Evolutionary conservation across 2,113 vertebrate species (phyloP).

Genomic region (Eurystomus gularis): DNA sequence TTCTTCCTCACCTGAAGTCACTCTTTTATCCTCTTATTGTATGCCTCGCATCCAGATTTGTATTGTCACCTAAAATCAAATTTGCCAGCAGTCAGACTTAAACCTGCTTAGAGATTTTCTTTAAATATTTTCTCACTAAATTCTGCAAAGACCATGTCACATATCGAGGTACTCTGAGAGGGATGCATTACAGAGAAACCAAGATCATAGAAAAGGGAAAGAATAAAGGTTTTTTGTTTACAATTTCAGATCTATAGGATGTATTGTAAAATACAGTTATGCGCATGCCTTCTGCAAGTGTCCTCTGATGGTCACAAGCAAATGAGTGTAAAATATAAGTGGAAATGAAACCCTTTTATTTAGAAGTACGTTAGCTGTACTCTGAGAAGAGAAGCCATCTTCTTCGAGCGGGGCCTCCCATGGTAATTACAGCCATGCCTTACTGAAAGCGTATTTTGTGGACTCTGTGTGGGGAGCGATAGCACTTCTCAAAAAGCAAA

Average conservation of each 20-base stretch:
- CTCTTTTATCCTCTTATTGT: not conserved
- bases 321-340: not conserved
- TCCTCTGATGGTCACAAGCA: conserved; percentile 14
- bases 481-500: conserved; percentile 62
- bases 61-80: not conserved
- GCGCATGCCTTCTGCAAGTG: not conserved
- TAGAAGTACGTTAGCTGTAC: not conserved
- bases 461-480: conserved; percentile 37
- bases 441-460: conserved; percentile 55
- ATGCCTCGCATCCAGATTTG: not conserved
- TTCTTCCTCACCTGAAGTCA: not conserved
- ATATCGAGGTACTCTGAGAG: accelerated
- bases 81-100: not conserved
- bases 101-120: not conserved
- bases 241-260: not conserved
- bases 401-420: not conserved
- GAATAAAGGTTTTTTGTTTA: conserved; percentile 39
- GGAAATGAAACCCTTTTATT: conserved; percentile 32
- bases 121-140: not conserved
- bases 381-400: not conserved
- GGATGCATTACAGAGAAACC: not conserved
- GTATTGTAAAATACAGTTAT: not conserved
- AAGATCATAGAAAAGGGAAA: not conserved
- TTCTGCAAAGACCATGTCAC: not conserved
- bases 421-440: conserved; percentile 37